A percentile compares a stretch with the other conserved stretches of the same genome.
These are phyloP conservation scores for Elysia chlorotica DNA, from an alignment of 1,140 invertebrate species.

Conservation along the genomic window DNA sequence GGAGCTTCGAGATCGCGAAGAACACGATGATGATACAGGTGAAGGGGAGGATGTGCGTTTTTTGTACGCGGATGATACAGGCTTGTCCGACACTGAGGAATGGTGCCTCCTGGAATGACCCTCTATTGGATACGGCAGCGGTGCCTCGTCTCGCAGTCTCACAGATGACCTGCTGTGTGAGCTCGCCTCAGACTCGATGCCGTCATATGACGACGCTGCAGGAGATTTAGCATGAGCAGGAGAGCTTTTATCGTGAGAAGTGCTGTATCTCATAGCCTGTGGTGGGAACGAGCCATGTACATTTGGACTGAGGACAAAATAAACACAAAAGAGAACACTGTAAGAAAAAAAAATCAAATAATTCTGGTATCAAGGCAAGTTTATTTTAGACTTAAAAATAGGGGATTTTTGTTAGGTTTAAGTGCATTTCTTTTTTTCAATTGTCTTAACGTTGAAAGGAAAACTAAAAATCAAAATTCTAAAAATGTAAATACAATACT, in stretches of 20 bases:
- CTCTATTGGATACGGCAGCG: slow-evolving; percentile 1
- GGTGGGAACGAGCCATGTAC: background rate
- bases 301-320: background rate
- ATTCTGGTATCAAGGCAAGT: too few species aligned
- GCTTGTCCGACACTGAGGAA: slow-evolving; percentile 2
- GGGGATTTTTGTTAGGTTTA: too few species aligned
- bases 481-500: too few species aligned
- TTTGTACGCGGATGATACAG: background rate
- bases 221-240: slow-evolving; percentile 2
- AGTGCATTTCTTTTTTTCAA: too few species aligned
- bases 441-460: too few species aligned
- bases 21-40: slow-evolving; percentile 16
- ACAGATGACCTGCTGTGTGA: slow-evolving; percentile 11
- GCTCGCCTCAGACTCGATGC: slow-evolving; percentile 1
- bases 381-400: too few species aligned
- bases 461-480: too few species aligned
- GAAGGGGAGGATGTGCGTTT: slow-evolving; percentile 5
- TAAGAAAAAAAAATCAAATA: too few species aligned
- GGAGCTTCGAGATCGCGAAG: background rate
- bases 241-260: background rate
- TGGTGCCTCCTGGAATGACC: background rate
- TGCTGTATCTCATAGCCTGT: background rate
- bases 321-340: background rate
- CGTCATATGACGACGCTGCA: background rate
- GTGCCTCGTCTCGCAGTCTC: slow-evolving; percentile 6